These are phyloP conservation scores for Casuarius casuarius DNA, from an alignment of 2,113 vertebrate species.

Conservation along the genomic window DNA sequence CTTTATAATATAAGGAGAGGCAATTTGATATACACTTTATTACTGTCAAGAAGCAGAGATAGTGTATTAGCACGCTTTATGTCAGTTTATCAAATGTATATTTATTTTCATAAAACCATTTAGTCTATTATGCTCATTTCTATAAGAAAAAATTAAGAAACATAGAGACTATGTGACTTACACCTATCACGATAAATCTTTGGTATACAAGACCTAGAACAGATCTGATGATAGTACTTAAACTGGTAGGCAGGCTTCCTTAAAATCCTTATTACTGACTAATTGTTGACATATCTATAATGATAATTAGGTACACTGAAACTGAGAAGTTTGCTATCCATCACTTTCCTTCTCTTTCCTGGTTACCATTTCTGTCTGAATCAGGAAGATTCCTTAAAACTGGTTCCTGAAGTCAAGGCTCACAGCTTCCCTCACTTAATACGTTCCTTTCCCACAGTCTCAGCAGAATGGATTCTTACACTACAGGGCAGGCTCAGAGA, in stretches of 20 bases:
- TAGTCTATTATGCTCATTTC: not conserved
- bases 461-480: not conserved
- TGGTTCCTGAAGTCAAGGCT: not conserved
- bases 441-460: not conserved
- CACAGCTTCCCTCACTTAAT: not conserved
- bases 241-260: accelerated
- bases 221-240: not conserved
- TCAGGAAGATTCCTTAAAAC: not conserved
- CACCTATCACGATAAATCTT: not conserved
- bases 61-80: no score
- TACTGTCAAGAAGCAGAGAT: no score
- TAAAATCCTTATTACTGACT: not conserved
- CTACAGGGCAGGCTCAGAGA: not conserved
- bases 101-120: not conserved
- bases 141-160: not conserved
- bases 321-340: not conserved
- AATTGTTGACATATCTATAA: not conserved
- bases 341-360: not conserved
- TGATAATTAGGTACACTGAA: not conserved
- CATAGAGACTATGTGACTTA: accelerated
- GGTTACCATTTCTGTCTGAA: not conserved
- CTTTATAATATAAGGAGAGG: accelerated
- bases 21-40: not conserved
- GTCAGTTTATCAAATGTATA: not conserved
- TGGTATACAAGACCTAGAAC: not conserved